phyloP scores from a whole-genome alignment of 1,140 invertebrate species.

The Olivierus martensii region DNA sequence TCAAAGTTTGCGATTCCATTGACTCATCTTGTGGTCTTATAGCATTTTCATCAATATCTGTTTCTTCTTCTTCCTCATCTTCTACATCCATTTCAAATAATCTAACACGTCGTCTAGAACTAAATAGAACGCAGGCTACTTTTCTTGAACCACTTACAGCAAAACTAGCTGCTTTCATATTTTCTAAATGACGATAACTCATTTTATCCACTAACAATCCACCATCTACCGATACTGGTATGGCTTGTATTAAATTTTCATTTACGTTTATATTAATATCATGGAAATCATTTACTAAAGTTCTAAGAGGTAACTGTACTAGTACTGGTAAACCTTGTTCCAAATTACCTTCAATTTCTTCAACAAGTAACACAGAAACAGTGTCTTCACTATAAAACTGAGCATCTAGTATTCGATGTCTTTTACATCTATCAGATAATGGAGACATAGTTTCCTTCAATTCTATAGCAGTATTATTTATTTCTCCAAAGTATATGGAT shows the following conservation, averaged over 20 bases:
- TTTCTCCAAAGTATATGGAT: background rate
- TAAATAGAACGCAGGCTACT: conserved; percentile 70
- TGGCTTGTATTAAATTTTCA: background rate
- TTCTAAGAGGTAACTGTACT: conserved; percentile 24
- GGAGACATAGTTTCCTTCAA: background rate
- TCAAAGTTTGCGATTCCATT: too few relatives aligned
- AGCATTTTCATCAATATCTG: conserved; percentile 34
- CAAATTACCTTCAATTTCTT: conserved; percentile 13
- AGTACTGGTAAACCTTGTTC: conserved; percentile 24
- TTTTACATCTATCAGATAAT: background rate
- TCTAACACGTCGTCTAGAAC: conserved; percentile 60
- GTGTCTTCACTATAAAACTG: conserved; percentile 69
- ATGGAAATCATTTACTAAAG: conserved; percentile 4
- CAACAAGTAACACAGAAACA: conserved; percentile 51
- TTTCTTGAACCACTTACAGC: conserved; percentile 76
- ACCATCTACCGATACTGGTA: background rate
- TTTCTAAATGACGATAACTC: conserved; percentile 43
- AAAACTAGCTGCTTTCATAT: conserved; percentile 52
- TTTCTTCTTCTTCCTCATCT: conserved; percentile 62
- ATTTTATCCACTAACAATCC: conserved; percentile 2
- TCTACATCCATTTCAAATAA: conserved; percentile 85
- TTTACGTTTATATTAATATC: background rate
- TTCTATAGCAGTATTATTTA: background rate
- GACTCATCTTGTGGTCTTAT: too few relatives aligned
- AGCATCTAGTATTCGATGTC: conserved; percentile 38